Percentiles rank a stretch among this genome's conserved stretches.
These are phyloP conservation scores for Aspidoscelis tigris DNA, from an alignment of 2,113 vertebrate genomes.

Conservation along the genomic window DNA sequence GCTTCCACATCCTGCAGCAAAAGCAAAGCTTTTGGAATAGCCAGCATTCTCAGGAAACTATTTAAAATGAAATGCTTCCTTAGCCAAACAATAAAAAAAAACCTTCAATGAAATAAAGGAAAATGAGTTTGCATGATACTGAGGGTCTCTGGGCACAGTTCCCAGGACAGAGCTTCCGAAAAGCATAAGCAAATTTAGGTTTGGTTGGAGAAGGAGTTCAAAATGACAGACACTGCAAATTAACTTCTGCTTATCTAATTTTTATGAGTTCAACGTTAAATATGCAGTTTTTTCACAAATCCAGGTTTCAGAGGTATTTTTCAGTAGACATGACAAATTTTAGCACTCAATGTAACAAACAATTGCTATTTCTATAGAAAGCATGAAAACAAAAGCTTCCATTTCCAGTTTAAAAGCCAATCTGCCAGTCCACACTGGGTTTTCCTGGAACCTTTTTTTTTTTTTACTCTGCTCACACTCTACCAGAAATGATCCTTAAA, in stretches of 20 bases:
- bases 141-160: slow-evolving; percentile 24
- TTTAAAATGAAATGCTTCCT: slow-evolving; percentile 73
- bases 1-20: slow-evolving; percentile 37
- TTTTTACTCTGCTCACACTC: neutral
- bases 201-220: too few species aligned
- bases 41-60: slow-evolving; percentile 60
- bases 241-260: neutral
- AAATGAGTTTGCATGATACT: slow-evolving; percentile 1
- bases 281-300: neutral
- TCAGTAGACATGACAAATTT: neutral
- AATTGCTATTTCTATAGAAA: neutral
- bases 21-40: slow-evolving; percentile 23
- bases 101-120: slow-evolving; percentile 12
- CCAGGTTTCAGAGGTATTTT: neutral
- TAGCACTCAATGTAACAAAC: neutral
- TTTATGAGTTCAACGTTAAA: neutral
- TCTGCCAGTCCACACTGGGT: neutral
- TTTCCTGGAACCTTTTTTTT: neutral
- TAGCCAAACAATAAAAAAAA: slow-evolving; percentile 72
- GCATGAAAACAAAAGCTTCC: neutral
- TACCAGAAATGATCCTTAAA: neutral
- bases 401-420: neutral
- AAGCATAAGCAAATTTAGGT: neutral
- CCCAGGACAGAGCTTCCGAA: slow-evolving; percentile 26
- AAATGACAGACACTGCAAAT: neutral